A percentile compares a stretch with the other conserved stretches of the same genome.
These are phyloP conservation scores for Chrysomela aeneicollis DNA, from an alignment of 2,888 invertebrate species.

Conservation along the genomic window DNA sequence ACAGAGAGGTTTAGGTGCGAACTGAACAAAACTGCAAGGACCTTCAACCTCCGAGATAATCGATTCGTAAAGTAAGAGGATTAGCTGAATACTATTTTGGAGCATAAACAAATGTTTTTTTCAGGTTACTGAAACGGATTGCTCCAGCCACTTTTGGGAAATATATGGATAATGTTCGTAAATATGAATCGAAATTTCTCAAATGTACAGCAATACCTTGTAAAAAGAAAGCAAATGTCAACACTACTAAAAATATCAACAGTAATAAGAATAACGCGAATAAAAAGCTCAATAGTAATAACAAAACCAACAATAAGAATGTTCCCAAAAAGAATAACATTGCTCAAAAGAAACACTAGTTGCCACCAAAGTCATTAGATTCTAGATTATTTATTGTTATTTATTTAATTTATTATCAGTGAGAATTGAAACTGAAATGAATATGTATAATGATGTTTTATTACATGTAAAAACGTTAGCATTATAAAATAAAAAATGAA, in stretches of 20 bases:
- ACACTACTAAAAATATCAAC: slow-evolving; percentile 32
- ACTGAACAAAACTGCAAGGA: slow-evolving; percentile 59
- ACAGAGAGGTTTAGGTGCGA: slow-evolving; percentile 62
- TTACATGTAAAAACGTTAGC: slow-evolving; percentile 54
- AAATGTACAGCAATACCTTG: slow-evolving; percentile 59
- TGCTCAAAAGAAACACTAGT: slow-evolving; percentile 45
- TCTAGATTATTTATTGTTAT: slow-evolving; percentile 49
- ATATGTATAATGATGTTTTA: slow-evolving; percentile 49
- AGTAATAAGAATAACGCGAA: slow-evolving; percentile 14
- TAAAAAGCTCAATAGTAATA: slow-evolving; percentile 29
- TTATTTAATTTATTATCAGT: slow-evolving; percentile 29
- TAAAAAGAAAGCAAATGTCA: slow-evolving; percentile 46
- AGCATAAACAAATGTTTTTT: slow-evolving; percentile 35
- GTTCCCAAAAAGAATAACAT: slow-evolving; percentile 42
- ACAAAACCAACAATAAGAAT: background rate
- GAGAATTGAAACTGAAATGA: slow-evolving; percentile 28
- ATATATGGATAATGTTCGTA: slow-evolving; percentile 54
- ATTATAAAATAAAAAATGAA: slow-evolving; percentile 52
- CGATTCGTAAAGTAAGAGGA: slow-evolving; percentile 58
- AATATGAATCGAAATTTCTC: slow-evolving; percentile 54
- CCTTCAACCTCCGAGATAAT: slow-evolving; percentile 56
- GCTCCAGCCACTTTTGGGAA: slow-evolving; percentile 55
- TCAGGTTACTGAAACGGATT: slow-evolving; percentile 55
- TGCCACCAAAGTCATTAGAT: slow-evolving; percentile 49
- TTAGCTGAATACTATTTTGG: slow-evolving; percentile 28